Evolutionary conservation across 1,140 invertebrate genomes (phyloP).

Genomic region (Aplysia californica): DNA sequence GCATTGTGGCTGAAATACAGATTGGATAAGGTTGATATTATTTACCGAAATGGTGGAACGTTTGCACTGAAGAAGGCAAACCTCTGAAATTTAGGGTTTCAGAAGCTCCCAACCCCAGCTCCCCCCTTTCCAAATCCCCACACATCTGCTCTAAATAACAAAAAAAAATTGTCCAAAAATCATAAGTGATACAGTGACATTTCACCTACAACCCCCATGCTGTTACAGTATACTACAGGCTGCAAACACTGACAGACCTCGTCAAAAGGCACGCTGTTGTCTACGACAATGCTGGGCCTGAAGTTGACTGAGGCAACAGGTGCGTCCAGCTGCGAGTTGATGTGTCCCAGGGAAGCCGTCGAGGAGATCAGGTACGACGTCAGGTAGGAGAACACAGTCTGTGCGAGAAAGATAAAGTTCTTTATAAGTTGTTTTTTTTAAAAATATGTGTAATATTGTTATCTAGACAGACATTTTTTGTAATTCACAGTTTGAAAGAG

Average conservation of each 20-base stretch:
- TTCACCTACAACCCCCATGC: not conserved
- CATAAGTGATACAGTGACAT: not conserved
- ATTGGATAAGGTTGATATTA: too few relatives aligned
- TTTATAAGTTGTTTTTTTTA: not conserved
- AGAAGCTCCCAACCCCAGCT: too few relatives aligned
- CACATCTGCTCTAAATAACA: too few relatives aligned
- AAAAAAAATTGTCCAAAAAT: not conserved
- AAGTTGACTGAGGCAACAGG: slow-evolving; percentile 44
- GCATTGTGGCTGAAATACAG: too few relatives aligned
- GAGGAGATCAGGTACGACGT: slow-evolving; percentile 38
- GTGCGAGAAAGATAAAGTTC: slow-evolving; percentile 14
- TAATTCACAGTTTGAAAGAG: not conserved
- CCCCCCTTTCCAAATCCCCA: too few relatives aligned
- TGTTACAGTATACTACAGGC: not conserved
- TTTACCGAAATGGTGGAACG: too few relatives aligned
- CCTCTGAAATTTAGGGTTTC: not conserved
- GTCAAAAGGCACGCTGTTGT: slow-evolving; percentile 47
- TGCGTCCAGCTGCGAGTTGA: slow-evolving; percentile 37
- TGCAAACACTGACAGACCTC: slow-evolving; percentile 39
- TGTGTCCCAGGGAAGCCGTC: slow-evolving; percentile 31
- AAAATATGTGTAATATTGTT: not conserved
- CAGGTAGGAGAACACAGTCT: slow-evolving; percentile 40
- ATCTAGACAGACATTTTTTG: not conserved
- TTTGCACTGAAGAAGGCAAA: not conserved
- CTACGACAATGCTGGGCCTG: slow-evolving; percentile 54